Base-by-base conservation (phyloP, 2,797 vertebrate species). In the Alauda arvensis region DNA sequence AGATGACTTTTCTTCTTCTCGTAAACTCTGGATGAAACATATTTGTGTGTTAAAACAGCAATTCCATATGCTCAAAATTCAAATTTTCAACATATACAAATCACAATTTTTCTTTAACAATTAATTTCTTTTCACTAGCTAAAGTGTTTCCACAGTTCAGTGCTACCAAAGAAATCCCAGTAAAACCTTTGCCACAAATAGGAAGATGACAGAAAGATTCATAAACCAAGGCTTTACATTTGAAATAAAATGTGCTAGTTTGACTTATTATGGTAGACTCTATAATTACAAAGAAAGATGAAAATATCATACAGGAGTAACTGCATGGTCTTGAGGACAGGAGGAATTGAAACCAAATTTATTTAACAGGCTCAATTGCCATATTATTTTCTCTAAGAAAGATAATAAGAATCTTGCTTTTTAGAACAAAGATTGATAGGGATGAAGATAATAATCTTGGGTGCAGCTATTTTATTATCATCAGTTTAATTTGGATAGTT, bases 161-260 rank as follows among this genome's bases (percentile, higher is more conserved):
- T 79, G 40, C 19, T 77, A 39, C 24, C 65, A 71, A 72, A 83
- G 28, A 34, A 53, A 52, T 57, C 17, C 12, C 25, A 71, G n/a
- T 56, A 91, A 87, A 84, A 74, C 23, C 25, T 85, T 88, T 9
- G 1, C 25, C 31, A 88, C 69, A 90, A 88, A 91, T 9, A 66
- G 24, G 26, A 93, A 86, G 88, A 83, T 68, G 33, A 71, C 39
- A 69, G 78, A 83, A 93, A 85, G 51, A 72, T 92, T 77, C 15
- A 31, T 69, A 91, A 88, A 59, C 18, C n/a, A 12, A 52, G 21
- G 9, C 18, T 80, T 51, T n/a, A 56, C 31, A 59, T 83, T 83
- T 90, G 33, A 93, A 63, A 75, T 66, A 2, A 69, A 85, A 83
- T 87, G 26, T 66, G 14, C 9, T 85, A 39, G 52, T 63, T 83